A percentile compares a stretch with the other conserved stretches of the same genome.
Conservation (phyloP, 1,140 invertebrate genomes). For the Dufourea novaeangliae region DNA sequence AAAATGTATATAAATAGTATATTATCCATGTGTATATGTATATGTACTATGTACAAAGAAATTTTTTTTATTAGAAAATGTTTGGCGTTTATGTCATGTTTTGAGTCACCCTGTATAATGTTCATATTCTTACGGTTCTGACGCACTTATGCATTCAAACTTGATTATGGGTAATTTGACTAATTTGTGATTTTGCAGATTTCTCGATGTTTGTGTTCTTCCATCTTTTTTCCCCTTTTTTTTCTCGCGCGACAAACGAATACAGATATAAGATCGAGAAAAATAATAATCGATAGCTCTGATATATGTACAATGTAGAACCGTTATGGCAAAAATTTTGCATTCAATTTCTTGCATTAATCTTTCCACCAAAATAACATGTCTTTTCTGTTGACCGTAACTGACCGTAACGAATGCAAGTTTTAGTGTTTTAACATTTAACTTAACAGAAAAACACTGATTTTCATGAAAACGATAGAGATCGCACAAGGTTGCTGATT, state of each 20-base stretch:
- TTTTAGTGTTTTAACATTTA: too few relatives aligned
- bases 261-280: neutral
- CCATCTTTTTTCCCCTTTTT: neutral
- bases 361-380: neutral
- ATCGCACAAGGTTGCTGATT: slow-evolving; percentile 7
- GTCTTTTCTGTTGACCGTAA: neutral
- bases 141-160: slow-evolving; percentile 1
- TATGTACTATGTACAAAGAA: too few relatives aligned
- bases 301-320: neutral
- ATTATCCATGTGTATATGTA: too few relatives aligned
- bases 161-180: slow-evolving; percentile 44
- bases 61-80: too few relatives aligned
- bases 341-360: neutral
- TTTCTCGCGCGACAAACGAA: neutral
- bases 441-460: neutral
- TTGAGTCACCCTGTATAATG: slow-evolving; percentile 4
- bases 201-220: slow-evolving; percentile 1
- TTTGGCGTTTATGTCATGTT: neutral
- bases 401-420: neutral
- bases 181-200: slow-evolving; percentile 51
- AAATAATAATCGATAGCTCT: neutral
- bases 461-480: neutral
- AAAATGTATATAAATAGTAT: too few relatives aligned
- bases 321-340: neutral
- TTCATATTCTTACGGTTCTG: neutral